Conservation (phyloP, 2,113 vertebrate species). For the Rallus limicola region DNA sequence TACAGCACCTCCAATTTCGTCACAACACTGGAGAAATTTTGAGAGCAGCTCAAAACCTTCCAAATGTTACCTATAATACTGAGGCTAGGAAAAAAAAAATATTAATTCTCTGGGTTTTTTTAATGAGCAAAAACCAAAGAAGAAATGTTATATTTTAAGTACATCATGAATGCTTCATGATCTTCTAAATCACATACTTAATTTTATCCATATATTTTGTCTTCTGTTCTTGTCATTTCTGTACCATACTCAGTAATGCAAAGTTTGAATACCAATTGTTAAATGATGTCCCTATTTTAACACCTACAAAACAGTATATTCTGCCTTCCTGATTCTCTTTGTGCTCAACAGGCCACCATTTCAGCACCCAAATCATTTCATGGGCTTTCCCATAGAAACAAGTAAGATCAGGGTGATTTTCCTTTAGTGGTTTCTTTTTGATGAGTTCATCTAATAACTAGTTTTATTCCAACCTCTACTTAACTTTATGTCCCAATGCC, state of each 20-base stretch:
- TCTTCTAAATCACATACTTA: background rate
- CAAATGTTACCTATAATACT: background rate
- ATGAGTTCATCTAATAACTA: background rate
- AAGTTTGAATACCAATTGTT: background rate
- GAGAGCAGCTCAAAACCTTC: background rate
- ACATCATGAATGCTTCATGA: background rate
- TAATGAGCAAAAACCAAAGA: background rate
- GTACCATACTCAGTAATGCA: fast-evolving
- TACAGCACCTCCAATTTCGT: background rate
- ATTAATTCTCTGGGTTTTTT: background rate
- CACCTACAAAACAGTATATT: background rate
- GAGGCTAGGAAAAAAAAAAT: background rate
- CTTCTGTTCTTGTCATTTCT: background rate
- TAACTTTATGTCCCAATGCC: background rate
- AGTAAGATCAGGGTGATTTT: background rate
- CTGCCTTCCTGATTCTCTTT: background rate
- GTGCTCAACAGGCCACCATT: background rate
- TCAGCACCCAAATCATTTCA: background rate
- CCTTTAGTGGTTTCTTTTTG: background rate
- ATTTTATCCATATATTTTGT: background rate
- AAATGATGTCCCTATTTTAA: background rate
- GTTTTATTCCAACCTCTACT: background rate
- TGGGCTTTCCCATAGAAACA: background rate
- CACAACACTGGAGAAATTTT: background rate
- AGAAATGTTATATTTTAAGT: background rate